Evolutionary conservation across 2,113 vertebrate genomes (phyloP).

Genomic region (Saguinus imperator): DNA sequence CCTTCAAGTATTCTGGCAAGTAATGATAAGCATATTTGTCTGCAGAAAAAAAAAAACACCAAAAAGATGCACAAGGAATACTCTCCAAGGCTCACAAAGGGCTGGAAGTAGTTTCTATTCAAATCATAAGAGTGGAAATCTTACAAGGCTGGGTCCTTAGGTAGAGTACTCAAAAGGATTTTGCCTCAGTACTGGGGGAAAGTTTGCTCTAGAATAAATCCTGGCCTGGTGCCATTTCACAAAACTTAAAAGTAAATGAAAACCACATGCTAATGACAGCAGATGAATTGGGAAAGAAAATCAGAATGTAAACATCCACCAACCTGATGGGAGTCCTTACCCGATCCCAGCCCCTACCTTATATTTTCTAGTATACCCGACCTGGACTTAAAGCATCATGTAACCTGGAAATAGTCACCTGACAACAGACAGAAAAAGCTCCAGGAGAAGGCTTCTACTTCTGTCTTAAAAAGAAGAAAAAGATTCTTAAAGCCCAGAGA

Average conservation of each 20-base stretch:
- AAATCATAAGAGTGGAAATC: neutral
- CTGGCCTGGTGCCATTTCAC: neutral
- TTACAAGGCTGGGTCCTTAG: neutral
- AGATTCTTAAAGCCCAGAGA: neutral
- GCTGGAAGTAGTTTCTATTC: neutral
- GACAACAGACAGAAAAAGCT: neutral
- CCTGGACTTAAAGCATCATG: neutral
- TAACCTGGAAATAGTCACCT: neutral
- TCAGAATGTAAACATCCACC: neutral
- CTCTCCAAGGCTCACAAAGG: neutral
- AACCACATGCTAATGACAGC: neutral
- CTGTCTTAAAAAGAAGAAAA: neutral
- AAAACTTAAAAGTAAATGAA: neutral
- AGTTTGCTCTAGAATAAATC: neutral
- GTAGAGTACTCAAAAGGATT: neutral
- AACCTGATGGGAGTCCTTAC: neutral
- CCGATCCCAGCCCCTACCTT: neutral
- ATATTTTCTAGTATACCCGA: neutral
- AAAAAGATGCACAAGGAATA: neutral
- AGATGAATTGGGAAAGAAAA: neutral
- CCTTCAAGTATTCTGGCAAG: neutral
- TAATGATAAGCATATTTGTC: neutral
- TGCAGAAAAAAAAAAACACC: neutral
- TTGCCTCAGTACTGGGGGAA: neutral
- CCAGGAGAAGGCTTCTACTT: neutral